A percentile compares a stretch with the other conserved stretches of the same genome.
phyloP scores from a whole-genome alignment of 1,140 invertebrate genomes.

The Callitettix versicolor region DNA sequence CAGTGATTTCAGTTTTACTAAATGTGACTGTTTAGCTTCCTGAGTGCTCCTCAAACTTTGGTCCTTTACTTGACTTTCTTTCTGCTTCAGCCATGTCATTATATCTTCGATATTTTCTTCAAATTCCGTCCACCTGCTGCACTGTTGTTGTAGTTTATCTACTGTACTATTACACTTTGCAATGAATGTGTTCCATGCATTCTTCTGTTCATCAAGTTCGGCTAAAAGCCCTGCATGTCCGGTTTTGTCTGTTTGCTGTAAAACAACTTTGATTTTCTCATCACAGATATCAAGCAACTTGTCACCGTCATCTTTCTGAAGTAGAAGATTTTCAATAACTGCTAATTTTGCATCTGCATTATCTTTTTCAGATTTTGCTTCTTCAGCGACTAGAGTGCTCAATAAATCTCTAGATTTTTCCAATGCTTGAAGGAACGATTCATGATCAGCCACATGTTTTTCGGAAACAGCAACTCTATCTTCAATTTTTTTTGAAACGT shows the following conservation, averaged over 20 bases:
- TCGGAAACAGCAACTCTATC: conserved; percentile 54
- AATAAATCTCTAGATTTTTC: conserved; percentile 65
- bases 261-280: conserved; percentile 54
- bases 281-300: conserved; percentile 58
- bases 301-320: conserved; percentile 61
- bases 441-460: conserved; percentile 67
- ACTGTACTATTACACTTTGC: conserved; percentile 53
- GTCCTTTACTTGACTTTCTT: conserved; percentile 77
- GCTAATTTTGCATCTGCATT: conserved; percentile 59
- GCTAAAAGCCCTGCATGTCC: conserved; percentile 65
- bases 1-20: conserved; percentile 64
- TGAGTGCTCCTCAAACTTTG: conserved; percentile 78
- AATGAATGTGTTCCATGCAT: conserved; percentile 67
- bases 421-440: conserved; percentile 66
- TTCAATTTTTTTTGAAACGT: conserved; percentile 52
- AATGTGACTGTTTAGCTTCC: conserved; percentile 67
- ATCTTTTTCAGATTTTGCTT: conserved; percentile 58
- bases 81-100: conserved; percentile 71
- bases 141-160: conserved; percentile 56
- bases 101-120: conserved; percentile 64
- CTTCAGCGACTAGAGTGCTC: conserved; percentile 54
- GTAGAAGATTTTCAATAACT: conserved; percentile 62
- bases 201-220: conserved; percentile 62
- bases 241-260: conserved; percentile 63
- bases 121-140: conserved; percentile 67